Percentiles rank a stretch among this genome's conserved stretches.
phyloP scores from a whole-genome alignment of 2,797 vertebrate species.

The Leptoclinus maculatus region DNA sequence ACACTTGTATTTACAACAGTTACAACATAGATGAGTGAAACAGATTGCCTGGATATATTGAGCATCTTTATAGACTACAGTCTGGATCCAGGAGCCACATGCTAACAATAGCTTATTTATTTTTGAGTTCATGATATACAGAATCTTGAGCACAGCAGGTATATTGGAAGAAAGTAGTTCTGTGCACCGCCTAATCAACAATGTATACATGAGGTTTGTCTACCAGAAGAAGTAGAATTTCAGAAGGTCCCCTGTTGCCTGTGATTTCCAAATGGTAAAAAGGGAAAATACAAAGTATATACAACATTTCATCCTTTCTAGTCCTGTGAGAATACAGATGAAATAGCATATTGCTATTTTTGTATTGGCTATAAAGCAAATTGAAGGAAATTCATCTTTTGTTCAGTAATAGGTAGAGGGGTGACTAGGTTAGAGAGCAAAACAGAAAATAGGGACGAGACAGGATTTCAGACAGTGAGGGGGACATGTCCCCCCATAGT shows the following conservation, averaged over 20 bases:
- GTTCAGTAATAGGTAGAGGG: neutral
- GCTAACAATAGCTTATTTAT: slow-evolving; percentile 10
- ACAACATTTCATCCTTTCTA: slow-evolving; percentile 6
- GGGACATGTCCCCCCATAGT: slow-evolving; percentile 21
- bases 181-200: slow-evolving; percentile 15
- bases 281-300: neutral
- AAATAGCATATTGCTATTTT: neutral
- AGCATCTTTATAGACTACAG: slow-evolving; percentile 1
- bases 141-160: slow-evolving; percentile 18
- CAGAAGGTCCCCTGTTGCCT: slow-evolving; percentile 9
- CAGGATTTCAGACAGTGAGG: slow-evolving; percentile 28
- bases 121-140: slow-evolving; percentile 19
- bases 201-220: slow-evolving; percentile 18
- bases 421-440: slow-evolving; percentile 1
- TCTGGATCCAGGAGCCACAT: neutral
- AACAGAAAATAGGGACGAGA: slow-evolving; percentile 16
- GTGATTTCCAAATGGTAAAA: slow-evolving; percentile 19
- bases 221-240: neutral
- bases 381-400: slow-evolving; percentile 7
- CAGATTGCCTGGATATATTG: neutral
- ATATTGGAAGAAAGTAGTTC: neutral
- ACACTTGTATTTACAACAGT: neutral
- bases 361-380: neutral
- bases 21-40: neutral
- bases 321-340: slow-evolving; percentile 21